These are phyloP conservation scores for Aviceda subcristata DNA, from an alignment of 2,113 vertebrate genomes.

Conservation along the genomic window DNA sequence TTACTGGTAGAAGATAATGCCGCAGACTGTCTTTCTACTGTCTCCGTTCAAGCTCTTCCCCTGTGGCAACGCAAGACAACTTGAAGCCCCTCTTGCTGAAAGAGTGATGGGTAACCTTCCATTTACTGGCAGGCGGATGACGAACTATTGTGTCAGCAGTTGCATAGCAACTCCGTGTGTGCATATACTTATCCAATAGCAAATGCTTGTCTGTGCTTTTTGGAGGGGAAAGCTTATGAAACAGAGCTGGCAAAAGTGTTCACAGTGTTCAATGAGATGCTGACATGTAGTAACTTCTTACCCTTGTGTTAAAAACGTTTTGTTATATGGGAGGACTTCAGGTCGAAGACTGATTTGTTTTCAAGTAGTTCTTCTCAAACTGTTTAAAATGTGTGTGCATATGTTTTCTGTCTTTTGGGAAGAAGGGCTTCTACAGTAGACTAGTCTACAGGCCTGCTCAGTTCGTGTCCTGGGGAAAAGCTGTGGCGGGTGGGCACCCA, in stretches of 20 bases:
- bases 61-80: neutral
- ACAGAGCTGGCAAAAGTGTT: neutral
- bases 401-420: neutral
- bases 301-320: neutral
- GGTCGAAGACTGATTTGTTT: neutral
- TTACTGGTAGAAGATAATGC: neutral
- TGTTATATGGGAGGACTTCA: neutral
- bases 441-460: neutral
- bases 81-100: neutral
- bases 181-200: neutral
- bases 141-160: neutral
- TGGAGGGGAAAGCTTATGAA: neutral
- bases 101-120: neutral
- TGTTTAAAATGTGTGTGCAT: neutral
- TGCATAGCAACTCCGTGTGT: neutral
- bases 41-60: neutral
- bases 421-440: neutral
- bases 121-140: neutral
- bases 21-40: neutral
- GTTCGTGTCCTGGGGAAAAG: neutral
- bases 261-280: neutral
- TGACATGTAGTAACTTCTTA: neutral
- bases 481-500: neutral
- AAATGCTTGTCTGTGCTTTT: neutral
- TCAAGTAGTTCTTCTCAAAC: neutral